phyloP scores from a whole-genome alignment of 2,797 vertebrate genomes.

The Prunella strophiata region DNA sequence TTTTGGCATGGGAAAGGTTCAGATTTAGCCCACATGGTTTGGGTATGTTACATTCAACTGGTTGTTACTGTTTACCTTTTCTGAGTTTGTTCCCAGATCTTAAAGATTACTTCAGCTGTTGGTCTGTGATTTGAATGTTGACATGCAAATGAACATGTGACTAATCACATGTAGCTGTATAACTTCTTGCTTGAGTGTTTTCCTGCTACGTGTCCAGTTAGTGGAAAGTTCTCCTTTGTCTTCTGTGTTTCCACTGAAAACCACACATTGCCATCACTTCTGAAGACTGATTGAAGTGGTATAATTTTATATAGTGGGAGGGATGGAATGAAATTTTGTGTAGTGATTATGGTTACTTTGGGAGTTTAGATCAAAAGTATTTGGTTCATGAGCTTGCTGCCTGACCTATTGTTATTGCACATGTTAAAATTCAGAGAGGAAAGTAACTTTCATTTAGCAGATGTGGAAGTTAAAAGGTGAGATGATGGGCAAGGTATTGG shows the following conservation, averaged over 20 bases:
- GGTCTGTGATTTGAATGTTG: neutral
- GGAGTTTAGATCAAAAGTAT: neutral
- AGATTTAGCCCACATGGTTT: neutral
- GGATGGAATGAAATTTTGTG: neutral
- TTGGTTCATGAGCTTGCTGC: neutral
- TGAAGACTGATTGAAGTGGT: neutral
- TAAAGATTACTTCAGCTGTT: neutral
- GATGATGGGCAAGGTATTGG: neutral
- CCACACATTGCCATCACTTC: neutral
- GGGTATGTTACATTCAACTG: neutral
- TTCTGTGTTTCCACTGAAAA: neutral
- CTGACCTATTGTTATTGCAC: neutral
- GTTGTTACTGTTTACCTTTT: neutral
- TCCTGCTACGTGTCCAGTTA: neutral
- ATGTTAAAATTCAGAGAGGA: too few relatives aligned
- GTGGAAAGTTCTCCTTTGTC: neutral
- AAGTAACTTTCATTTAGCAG: neutral
- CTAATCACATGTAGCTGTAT: neutral
- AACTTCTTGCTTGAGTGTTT: neutral
- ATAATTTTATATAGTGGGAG: neutral
- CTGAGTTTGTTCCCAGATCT: neutral
- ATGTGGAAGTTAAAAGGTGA: neutral
- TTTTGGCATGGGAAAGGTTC: neutral
- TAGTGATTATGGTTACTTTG: neutral
- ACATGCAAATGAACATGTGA: neutral